Conservation (phyloP, 2,797 vertebrate genomes). For the Characodon lateralis region DNA sequence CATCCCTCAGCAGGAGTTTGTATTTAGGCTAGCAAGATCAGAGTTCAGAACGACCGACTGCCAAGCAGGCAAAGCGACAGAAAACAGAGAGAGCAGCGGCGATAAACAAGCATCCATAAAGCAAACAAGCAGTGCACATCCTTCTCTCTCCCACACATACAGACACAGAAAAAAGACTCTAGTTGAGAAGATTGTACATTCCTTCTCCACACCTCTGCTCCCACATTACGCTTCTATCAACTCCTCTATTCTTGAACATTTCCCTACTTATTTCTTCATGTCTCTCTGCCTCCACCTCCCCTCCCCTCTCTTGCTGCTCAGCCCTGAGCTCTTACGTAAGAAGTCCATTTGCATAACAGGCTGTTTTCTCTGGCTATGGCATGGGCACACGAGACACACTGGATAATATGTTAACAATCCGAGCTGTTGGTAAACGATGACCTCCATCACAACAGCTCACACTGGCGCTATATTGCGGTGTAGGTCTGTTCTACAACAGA, state of each 20-base stretch:
- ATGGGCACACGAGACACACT: conserved; percentile 63
- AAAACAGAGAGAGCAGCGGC: conserved; percentile 51
- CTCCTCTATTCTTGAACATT: conserved; percentile 61
- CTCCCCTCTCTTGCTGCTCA: conserved; percentile 58
- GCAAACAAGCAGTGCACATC: conserved; percentile 43
- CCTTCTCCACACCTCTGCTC: conserved; percentile 70
- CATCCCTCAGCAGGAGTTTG: conserved; percentile 65
- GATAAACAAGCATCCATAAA: conserved; percentile 61
- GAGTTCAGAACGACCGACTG: conserved; percentile 67
- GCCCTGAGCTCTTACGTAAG: conserved; percentile 75
- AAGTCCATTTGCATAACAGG: conserved; percentile 77
- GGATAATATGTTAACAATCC: conserved; percentile 71
- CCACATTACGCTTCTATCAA: conserved; percentile 66
- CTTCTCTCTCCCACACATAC: conserved; percentile 21
- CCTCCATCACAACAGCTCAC: conserved; percentile 59
- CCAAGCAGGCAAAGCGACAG: conserved; percentile 51
- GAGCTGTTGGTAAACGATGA: conserved; percentile 72
- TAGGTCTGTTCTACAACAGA: conserved; percentile 48
- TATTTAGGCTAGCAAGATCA: conserved; percentile 70
- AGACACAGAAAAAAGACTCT: conserved; percentile 32
- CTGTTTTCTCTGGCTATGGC: conserved; percentile 68
- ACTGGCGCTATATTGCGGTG: conserved; percentile 28
- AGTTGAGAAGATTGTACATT: conserved; percentile 47
- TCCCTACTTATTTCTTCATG: conserved; percentile 46
- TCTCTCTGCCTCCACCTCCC: conserved; percentile 50